Evolutionary conservation across 1,140 invertebrate species (phyloP).

Genomic region (Ceratina australensis): DNA sequence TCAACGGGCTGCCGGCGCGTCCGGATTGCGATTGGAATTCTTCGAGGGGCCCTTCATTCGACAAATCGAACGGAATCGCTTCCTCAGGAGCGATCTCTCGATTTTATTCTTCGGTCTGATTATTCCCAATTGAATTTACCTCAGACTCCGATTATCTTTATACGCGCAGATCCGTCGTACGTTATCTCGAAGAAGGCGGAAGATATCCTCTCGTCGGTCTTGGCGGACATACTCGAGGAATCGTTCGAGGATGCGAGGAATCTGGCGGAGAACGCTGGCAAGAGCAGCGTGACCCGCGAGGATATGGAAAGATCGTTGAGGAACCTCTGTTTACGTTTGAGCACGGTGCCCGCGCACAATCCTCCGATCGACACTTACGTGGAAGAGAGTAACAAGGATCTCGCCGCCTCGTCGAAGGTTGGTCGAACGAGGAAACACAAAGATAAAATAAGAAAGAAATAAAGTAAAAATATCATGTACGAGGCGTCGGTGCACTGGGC

Average conservation of each 20-base stretch:
- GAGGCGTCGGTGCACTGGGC: background rate
- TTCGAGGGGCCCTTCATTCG: background rate
- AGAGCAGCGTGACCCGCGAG: conserved; percentile 48
- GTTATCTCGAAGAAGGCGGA: conserved; percentile 49
- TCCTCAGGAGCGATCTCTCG: background rate
- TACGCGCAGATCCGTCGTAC: conserved; percentile 35
- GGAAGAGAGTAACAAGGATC: background rate
- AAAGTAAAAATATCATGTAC: background rate
- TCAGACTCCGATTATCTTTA: background rate
- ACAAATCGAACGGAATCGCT: background rate
- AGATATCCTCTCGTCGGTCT: conserved; percentile 45
- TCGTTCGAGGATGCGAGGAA: conserved; percentile 56
- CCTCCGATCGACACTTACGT: background rate
- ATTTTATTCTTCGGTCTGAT: no score
- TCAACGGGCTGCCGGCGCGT: background rate
- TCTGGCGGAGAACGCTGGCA: conserved; percentile 51
- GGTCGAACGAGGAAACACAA: conserved; percentile 3
- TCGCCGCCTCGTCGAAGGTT: conserved; percentile 23
- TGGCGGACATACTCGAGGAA: conserved; percentile 58
- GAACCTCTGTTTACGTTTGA: conserved; percentile 59
- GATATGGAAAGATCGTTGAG: conserved; percentile 60
- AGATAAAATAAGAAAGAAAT: background rate
- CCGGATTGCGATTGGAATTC: conserved; percentile 16
- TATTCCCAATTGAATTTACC: no score
- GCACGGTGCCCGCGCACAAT: conserved; percentile 20